These are phyloP conservation scores for Macroramphosus scolopax DNA, from an alignment of 2,797 vertebrate species.

Conservation along the genomic window DNA sequence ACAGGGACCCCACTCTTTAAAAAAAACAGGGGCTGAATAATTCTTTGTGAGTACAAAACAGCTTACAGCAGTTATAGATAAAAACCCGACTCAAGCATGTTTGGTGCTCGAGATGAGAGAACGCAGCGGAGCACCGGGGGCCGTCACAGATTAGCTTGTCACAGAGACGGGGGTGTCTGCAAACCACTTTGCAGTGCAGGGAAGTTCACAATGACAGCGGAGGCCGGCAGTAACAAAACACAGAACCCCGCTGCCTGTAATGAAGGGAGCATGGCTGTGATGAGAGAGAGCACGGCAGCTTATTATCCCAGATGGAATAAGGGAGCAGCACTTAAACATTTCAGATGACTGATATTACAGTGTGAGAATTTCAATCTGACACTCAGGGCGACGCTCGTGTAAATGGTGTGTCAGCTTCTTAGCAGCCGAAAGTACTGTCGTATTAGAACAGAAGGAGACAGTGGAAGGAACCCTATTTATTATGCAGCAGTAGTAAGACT, in stretches of 20 bases:
- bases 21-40: conserved; percentile 25
- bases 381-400: conserved; percentile 41
- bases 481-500: conserved; percentile 36
- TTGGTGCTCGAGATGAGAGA: conserved; percentile 32
- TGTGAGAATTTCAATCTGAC: conserved; percentile 66
- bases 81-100: conserved; percentile 16
- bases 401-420: conserved; percentile 46
- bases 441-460: conserved; percentile 21
- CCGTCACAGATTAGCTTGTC: conserved; percentile 46
- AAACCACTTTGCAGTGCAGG: conserved; percentile 30
- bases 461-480: conserved; percentile 48
- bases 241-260: conserved; percentile 32
- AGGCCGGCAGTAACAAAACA: conserved; percentile 28
- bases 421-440: conserved; percentile 34
- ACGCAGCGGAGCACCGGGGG: conserved; percentile 31
- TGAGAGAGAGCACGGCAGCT: conserved; percentile 45
- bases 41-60: conserved; percentile 38
- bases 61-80: conserved; percentile 38
- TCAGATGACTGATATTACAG: conserved; percentile 61
- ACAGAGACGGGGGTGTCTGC: conserved; percentile 12
- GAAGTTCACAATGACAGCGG: conserved; percentile 18
- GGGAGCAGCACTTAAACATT: conserved; percentile 62
- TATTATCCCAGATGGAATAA: conserved; percentile 61
- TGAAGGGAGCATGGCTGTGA: conserved; percentile 38
- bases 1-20: conserved; percentile 10